Percentiles rank a stretch among this genome's conserved stretches.
These are phyloP conservation scores for Coregonus clupeaformis DNA, from an alignment of 2,113 vertebrate species.

Conservation along the genomic window DNA sequence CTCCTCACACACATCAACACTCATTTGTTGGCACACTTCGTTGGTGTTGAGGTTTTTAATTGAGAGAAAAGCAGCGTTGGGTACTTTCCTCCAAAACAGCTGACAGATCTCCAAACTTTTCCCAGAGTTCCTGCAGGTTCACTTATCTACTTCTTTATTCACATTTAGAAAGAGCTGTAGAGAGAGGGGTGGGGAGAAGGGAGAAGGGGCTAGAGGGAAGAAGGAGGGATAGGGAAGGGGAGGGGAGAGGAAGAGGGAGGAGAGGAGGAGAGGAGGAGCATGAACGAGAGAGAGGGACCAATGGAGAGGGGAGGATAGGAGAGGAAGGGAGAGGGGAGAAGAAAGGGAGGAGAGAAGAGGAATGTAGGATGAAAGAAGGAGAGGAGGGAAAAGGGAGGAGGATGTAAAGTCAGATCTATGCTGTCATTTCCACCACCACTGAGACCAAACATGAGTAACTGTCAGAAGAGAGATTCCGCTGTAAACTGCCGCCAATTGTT, in stretches of 20 bases:
- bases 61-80: too few relatives aligned
- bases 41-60: neutral
- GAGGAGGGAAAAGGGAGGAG: too few relatives aligned
- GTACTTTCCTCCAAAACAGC: neutral
- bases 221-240: neutral
- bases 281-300: neutral
- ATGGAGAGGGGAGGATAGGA: neutral
- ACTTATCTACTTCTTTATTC: neutral
- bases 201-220: neutral
- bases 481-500: neutral
- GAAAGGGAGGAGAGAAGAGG: neutral
- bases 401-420: too few relatives aligned
- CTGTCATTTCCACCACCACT: too few relatives aligned
- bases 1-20: neutral
- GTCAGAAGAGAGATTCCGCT: neutral
- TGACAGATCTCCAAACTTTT: neutral
- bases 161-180: neutral
- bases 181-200: neutral
- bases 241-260: neutral
- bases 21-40: neutral
- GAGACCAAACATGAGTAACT: too few relatives aligned
- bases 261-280: too few relatives aligned
- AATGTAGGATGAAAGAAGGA: neutral
- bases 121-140: neutral
- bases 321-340: neutral